Percentiles rank a stretch among this genome's conserved stretches.
Evolutionary conservation across 2,888 invertebrate genomes (phyloP).

Genomic region (Microplitis deprimator): DNA sequence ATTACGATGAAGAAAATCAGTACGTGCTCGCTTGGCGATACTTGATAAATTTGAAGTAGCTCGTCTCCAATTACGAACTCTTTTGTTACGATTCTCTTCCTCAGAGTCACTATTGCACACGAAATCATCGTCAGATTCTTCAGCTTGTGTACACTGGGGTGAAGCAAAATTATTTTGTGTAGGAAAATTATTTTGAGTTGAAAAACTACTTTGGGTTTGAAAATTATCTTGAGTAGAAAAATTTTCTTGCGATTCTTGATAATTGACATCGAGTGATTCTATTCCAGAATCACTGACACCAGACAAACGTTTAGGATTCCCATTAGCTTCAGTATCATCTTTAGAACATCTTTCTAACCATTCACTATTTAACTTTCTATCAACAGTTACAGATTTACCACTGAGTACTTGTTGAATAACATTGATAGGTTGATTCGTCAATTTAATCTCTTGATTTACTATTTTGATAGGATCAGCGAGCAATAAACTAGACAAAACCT

Average conservation of each 20-base stretch:
- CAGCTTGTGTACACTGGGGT: background rate
- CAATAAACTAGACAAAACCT: constrained; percentile 41
- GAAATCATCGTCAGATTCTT: constrained; percentile 77
- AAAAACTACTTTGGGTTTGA: constrained; percentile 4
- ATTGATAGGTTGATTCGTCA: constrained; percentile 57
- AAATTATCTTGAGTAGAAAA: background rate
- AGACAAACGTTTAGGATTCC: constrained; percentile 51
- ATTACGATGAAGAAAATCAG: constrained; percentile 3
- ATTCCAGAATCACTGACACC: constrained; percentile 65
- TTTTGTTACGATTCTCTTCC: constrained; percentile 70
- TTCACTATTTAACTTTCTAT: constrained; percentile 73
- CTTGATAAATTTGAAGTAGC: constrained; percentile 59
- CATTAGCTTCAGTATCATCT: constrained; percentile 51
- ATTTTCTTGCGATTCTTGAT: constrained; percentile 47
- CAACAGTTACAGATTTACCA: constrained; percentile 47
- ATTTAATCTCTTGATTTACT: constrained; percentile 51
- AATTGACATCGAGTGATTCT: constrained; percentile 60
- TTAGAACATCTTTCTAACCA: constrained; percentile 75
- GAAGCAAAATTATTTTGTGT: background rate
- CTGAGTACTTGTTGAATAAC: constrained; percentile 64
- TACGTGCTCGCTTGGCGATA: constrained; percentile 52
- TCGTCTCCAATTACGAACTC: constrained; percentile 76
- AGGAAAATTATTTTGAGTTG: background rate
- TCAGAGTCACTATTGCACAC: constrained; percentile 81
- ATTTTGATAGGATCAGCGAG: constrained; percentile 59